Evolutionary conservation across 2,113 vertebrate species (phyloP).

Genomic region (Phocoena phocoena): DNA sequence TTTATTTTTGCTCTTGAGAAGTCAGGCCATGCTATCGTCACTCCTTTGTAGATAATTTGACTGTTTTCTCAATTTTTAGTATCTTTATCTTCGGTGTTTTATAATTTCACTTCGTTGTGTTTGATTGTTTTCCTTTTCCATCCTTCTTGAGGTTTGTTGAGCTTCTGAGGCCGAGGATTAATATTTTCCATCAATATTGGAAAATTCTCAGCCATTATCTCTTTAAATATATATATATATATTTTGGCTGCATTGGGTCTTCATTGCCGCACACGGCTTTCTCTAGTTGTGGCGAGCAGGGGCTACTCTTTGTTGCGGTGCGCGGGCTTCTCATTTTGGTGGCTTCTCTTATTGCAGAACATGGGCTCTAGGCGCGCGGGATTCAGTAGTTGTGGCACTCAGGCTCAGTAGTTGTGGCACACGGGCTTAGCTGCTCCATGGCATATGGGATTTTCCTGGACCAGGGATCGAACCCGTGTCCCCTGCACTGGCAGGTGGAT

Average conservation of each 20-base stretch:
- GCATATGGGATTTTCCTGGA: too few species aligned
- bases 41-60: background rate
- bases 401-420: too few species aligned
- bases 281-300: too few species aligned
- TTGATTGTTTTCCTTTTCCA: background rate
- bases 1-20: background rate
- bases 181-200: background rate
- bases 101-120: background rate
- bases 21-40: accelerated
- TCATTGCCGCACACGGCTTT: too few species aligned
- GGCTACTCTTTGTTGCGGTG: too few species aligned
- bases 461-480: too few species aligned
- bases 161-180: background rate
- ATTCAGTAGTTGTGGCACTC: too few species aligned
- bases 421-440: too few species aligned
- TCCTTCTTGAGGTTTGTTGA: background rate
- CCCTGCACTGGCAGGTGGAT: too few species aligned
- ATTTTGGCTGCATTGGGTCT: too few species aligned
- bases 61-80: background rate
- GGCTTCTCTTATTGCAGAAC: too few species aligned
- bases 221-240: background rate
- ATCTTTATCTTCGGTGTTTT: background rate
- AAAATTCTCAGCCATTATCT: background rate
- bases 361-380: too few species aligned
- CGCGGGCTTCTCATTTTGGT: accelerated